These are phyloP conservation scores for Tipula helvola DNA, from an alignment of 2,888 invertebrate genomes.

Conservation along the genomic window DNA sequence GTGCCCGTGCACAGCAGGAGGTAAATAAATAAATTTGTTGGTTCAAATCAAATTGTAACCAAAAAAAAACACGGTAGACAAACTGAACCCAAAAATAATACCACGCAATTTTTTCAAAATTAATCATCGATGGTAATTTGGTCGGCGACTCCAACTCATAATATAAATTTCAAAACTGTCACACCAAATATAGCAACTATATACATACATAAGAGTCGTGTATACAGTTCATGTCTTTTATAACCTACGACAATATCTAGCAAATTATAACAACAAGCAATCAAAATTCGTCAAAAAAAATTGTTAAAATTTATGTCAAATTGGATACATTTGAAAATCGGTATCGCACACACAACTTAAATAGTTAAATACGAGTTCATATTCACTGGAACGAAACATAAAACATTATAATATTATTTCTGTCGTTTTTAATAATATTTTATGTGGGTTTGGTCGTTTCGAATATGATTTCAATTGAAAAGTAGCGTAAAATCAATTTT, in stretches of 20 bases:
- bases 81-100: not conserved
- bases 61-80: not conserved
- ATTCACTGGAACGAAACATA: not conserved
- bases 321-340: not conserved
- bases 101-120: not conserved
- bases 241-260: not conserved
- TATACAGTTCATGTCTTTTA: not conserved
- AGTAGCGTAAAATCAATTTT: not conserved
- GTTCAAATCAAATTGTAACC: not conserved
- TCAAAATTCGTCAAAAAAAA: not conserved
- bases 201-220: not conserved
- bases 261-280: not conserved
- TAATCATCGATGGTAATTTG: not conserved
- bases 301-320: not conserved
- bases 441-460: not conserved
- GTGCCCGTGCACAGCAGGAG: not conserved
- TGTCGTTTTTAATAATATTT: not conserved
- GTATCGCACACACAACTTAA: not conserved
- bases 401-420: not conserved
- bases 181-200: not conserved
- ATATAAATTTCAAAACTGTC: not conserved
- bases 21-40: not conserved
- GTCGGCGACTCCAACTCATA: not conserved
- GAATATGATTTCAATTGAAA: not conserved
- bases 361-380: not conserved